A percentile compares a stretch with the other conserved stretches of the same genome.
phyloP scores from a whole-genome alignment of 2,113 vertebrate genomes.

The Emydocephalus ijimae region DNA sequence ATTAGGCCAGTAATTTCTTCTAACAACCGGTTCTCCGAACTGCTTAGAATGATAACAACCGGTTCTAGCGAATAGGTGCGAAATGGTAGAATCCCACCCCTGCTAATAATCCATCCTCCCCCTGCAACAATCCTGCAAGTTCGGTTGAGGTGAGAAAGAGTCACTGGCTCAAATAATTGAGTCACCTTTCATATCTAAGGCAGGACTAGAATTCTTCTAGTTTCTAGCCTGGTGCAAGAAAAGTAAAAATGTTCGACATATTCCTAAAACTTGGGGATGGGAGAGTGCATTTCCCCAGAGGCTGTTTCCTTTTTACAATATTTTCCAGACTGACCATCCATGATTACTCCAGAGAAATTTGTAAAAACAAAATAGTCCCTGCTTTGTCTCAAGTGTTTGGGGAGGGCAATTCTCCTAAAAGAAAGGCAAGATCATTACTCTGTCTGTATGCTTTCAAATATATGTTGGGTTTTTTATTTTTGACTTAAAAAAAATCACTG shows the following conservation, averaged over 20 bases:
- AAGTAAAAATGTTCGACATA: neutral
- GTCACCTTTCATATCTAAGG: neutral
- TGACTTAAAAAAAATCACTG: neutral
- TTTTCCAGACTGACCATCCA: neutral
- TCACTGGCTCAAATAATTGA: neutral
- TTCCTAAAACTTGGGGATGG: neutral
- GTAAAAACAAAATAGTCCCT: neutral
- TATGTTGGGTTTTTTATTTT: neutral
- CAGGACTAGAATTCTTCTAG: neutral
- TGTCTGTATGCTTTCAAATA: neutral
- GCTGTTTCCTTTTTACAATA: neutral
- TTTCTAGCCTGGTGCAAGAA: neutral
- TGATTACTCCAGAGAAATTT: neutral
- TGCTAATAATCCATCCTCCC: neutral
- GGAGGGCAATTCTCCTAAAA: neutral
- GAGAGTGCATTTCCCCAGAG: neutral
- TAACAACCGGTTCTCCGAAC: no score
- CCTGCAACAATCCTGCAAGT: neutral
- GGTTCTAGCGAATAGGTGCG: no score
- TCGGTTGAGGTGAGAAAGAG: neutral
- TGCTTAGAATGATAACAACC: no score
- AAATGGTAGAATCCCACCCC: no score
- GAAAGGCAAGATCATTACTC: neutral
- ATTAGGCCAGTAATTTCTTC: no score
- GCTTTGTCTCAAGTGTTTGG: neutral